phyloP scores from a whole-genome alignment of 2,888 invertebrate genomes.

The Agriopis aurantiaria region DNA sequence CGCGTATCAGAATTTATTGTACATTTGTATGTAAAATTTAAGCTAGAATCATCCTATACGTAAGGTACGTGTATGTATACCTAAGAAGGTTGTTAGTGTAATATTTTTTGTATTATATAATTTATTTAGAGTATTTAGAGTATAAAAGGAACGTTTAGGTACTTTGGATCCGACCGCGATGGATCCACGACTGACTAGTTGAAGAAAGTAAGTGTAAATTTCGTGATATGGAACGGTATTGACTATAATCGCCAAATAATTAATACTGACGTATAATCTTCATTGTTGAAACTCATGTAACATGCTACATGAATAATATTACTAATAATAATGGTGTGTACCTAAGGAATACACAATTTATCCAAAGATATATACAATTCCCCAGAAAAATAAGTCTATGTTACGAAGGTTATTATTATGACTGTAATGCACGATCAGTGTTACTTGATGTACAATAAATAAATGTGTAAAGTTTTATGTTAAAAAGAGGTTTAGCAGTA shows the following conservation, averaged over 20 bases:
- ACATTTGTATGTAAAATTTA: constrained; percentile 64
- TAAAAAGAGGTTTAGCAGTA: constrained; percentile 73
- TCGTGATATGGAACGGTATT: constrained; percentile 82
- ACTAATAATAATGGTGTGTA: constrained; percentile 45
- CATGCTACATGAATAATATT: constrained; percentile 67
- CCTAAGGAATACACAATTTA: constrained; percentile 51
- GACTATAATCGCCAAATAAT: constrained; percentile 84
- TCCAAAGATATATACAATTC: constrained; percentile 69
- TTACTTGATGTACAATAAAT: constrained; percentile 78
- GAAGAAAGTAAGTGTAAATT: constrained; percentile 82
- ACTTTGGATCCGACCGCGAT: constrained; percentile 77
- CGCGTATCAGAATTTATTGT: constrained; percentile 66
- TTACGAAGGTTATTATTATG: constrained; percentile 46
- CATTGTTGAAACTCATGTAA: constrained; percentile 77
- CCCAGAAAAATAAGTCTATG: constrained; percentile 54
- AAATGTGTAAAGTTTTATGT: constrained; percentile 80
- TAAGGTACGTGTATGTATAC: constrained; percentile 72
- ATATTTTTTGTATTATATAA: constrained; percentile 86
- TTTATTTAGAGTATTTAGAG: constrained; percentile 84
- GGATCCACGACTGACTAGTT: constrained; percentile 85
- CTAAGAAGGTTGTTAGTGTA: constrained; percentile 75
- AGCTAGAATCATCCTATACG: constrained; percentile 68
- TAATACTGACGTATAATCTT: constrained; percentile 71
- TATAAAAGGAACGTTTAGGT: constrained; percentile 75
- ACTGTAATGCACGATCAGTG: constrained; percentile 73